Base-by-base conservation (phyloP, 2,888 invertebrate genomes). In the Hydriomena furcata region DNA sequence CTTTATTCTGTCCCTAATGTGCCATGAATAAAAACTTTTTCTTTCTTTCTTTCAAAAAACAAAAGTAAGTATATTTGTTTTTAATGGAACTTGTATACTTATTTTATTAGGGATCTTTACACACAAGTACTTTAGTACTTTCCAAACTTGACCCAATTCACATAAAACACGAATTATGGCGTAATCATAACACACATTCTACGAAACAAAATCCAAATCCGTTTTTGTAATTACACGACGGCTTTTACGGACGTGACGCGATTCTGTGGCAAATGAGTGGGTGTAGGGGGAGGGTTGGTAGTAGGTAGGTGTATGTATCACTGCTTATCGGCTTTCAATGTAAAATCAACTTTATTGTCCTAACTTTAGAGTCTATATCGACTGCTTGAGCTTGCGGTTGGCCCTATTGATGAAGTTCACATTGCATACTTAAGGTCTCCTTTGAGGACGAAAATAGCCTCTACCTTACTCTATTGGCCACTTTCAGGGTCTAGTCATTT, bases 141-240 rank as follows among this genome's bases (percentile, higher is more conserved):
- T 4, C 17, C 17, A 4, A 17, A 17, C n/a, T 8, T 25, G 37
- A 40, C 38, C 44, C 47, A 28, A 48, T 17, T 38, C n/a, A 8
- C 10, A 20, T 28, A 20, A 37, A 48, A 43, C 31, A 31, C 36
- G 49, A 57, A 41, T 38, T 32, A 36, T 38, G 34, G 27, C 11
- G 13, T 44, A 35, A 44, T 35, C 55, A 63, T 56, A 59, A 58
- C 58, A 52, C 61, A 61, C 55, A 23, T 7, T 49, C 49, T 60
- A 56, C 55, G 54, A 60, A 62, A 60, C 62, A 51, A 59, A 65
- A 69, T 73, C 54, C 61, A 57, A 68, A 72, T 60, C 63, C 63
- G 64, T 69, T 75, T 75, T 73, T 69, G 73, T 74, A 76, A 76
- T 75, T 73, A 75, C 66, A 62, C 63, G 60, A 54, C 57, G 62